Base-by-base conservation (phyloP, 2,797 vertebrate genomes). In the Notamacropus eugenii region DNA sequence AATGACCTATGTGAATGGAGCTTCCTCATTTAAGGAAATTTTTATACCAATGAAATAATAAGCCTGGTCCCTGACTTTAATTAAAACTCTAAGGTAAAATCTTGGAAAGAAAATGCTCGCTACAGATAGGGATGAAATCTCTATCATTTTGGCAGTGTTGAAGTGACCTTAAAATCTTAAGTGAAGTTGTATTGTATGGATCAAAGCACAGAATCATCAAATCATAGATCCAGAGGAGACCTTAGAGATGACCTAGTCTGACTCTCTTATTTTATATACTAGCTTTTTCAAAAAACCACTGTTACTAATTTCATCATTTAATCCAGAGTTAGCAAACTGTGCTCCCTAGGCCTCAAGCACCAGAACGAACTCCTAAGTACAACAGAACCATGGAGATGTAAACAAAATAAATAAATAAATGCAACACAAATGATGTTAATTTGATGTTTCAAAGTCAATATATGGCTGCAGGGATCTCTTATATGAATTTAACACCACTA, bases 71-170 rank as follows among this genome's bases (percentile, higher is more conserved):
- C 34, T n/a, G 13, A 5, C 31, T 96, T 94, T 96, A 92, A 94
- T 90, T 93, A 55, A 74, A 93, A 94, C 74, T 93, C 9, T 90
- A 95, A 91, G 12, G 67, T 92, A 96, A 97, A 96, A 2, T 95
- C 52, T 82, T 96, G 59, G 95, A 93, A 90, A 92, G 91, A 93
- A 55, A 87, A 94, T 58, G 58, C 28, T 95, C 94, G 4, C 27
- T 62, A 50, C n/a, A 96, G 90, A 90, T 29, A 92, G 87, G 62
- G 54, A 87, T 93, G 16, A 54, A 59, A 95, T 54, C 67, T 54
- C 52, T 91, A 9, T 96, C n/a, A 55, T 55, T 34, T n/a, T 40
- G 95, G 55, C 56, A 87, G 0, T 34, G 6, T 91, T 29, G 31
- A 92, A 50, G 50, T 50, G 56, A 16, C 92, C 55, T 90, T 54